Base-by-base conservation (phyloP, 1,140 invertebrate genomes). In the Neodiprion fabricii region DNA sequence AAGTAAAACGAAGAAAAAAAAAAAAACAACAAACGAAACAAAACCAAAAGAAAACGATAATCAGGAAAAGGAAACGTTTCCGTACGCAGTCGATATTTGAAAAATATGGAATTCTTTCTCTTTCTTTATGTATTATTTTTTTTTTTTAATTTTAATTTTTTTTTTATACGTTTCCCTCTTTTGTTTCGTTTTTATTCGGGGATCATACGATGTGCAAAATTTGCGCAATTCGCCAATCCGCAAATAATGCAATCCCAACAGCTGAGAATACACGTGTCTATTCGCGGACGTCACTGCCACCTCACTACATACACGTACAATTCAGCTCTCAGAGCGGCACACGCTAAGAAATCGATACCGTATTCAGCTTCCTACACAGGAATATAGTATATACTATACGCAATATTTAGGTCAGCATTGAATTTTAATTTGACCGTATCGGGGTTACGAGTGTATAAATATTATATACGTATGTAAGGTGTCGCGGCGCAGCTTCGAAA, bases 141-240 rank as follows among this genome's bases (percentile, higher is more conserved):
- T 5, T 40, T 5, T 40, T 40, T 40, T 5, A 1, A 21, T 21
- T 21, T 21, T 21, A 21, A 21, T 40, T 5, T 40, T 1, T 40
- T 5, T 5, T 1, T 5, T 40, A 4, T 40, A 21, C 17, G 2
- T 40, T 5, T 40, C 28, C 5, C 28, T 40, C 28, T 40, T 40
- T 40, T 40, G 28, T 40, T 40, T 40, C 28, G 28, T 40, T 40
- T 40, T 40, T 40, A 40, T 40, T 40, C 28, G 28, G 5, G 5
- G 28, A 40, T 5, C 28, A 40, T 40, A 3, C 28, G 5, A 40
- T 40, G 28, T 40, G 28, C 78, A 72, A 77, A 78, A 75, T 68
- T 67, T 12, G 66, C 53, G 11, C 73, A 78, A 75, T 75, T 76
- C 72, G 74, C 23, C 75, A 79, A 73, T 69, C 70, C 28, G 10